Percentiles rank a stretch among this genome's conserved stretches.
phyloP scores from a whole-genome alignment of 2,888 invertebrate genomes.

The Hemistola chrysoprasaria region DNA sequence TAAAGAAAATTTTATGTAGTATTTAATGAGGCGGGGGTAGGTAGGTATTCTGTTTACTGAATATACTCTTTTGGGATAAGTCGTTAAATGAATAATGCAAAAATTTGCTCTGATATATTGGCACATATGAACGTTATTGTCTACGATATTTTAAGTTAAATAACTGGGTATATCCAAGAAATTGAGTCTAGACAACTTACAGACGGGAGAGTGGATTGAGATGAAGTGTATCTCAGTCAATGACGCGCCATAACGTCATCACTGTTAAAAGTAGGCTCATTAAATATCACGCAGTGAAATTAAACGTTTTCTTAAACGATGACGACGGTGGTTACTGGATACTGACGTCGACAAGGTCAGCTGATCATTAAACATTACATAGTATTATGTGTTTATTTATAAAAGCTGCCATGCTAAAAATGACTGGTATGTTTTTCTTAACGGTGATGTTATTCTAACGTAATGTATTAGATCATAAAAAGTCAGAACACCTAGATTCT shows the following conservation, averaged over 20 bases:
- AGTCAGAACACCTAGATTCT: slow-evolving; percentile 30
- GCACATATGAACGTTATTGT: no score
- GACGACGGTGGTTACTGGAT: slow-evolving; percentile 6
- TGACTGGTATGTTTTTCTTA: slow-evolving; percentile 5
- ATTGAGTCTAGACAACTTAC: slow-evolving; percentile 27
- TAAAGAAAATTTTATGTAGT: neutral
- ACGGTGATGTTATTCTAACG: slow-evolving; percentile 16
- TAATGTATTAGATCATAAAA: slow-evolving; percentile 32
- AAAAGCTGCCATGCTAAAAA: slow-evolving; percentile 10
- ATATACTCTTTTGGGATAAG: neutral
- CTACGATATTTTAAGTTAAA: neutral
- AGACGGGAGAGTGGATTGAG: slow-evolving; percentile 19
- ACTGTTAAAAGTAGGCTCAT: slow-evolving; percentile 32
- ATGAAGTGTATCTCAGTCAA: slow-evolving; percentile 38
- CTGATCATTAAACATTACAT: slow-evolving; percentile 32
- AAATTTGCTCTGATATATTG: neutral
- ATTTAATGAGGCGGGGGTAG: slow-evolving; percentile 29
- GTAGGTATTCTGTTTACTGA: slow-evolving; percentile 13
- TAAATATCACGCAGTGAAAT: slow-evolving; percentile 10
- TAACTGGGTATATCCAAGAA: slow-evolving; percentile 1
- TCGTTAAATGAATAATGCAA: slow-evolving; percentile 6
- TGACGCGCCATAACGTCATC: slow-evolving; percentile 54
- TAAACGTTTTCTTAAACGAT: slow-evolving; percentile 13
- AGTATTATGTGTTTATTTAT: slow-evolving; percentile 16
- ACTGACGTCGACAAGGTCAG: slow-evolving; percentile 31